Conservation (phyloP, 1,140 invertebrate species). For the Augochlora pura region DNA sequence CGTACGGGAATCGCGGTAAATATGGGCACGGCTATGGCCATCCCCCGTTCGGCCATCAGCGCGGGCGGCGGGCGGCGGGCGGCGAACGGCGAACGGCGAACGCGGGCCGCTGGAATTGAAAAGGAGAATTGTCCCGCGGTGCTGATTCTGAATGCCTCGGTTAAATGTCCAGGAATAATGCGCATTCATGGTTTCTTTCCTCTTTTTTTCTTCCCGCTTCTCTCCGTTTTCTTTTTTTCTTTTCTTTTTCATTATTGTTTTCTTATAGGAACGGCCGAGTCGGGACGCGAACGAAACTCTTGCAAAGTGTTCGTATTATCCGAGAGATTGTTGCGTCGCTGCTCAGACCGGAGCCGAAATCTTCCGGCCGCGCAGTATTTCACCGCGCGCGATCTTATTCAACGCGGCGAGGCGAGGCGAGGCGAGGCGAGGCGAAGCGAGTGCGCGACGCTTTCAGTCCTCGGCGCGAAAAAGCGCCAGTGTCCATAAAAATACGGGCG, state of each 20-base stretch:
- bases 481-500: neutral
- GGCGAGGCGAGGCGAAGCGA: no score
- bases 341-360: neutral
- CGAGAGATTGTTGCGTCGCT: neutral
- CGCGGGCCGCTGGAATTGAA: neutral
- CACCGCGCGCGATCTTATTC: neutral
- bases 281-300: neutral
- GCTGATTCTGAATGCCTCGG: conserved; percentile 6
- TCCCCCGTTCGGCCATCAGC: neutral
- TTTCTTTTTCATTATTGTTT: neutral
- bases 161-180: conserved; percentile 11
- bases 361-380: neutral
- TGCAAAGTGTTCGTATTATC: neutral
- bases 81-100: no score
- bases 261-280: neutral
- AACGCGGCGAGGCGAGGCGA: neutral
- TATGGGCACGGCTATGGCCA: conserved; percentile 1
- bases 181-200: neutral
- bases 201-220: no score
- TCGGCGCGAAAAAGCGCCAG: no score
- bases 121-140: conserved; percentile 13
- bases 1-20: conserved; percentile 10
- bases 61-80: neutral
- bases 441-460: no score
- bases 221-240: neutral